Conservation (phyloP, 2,888 invertebrate species). For the Athalia circularis region DNA sequence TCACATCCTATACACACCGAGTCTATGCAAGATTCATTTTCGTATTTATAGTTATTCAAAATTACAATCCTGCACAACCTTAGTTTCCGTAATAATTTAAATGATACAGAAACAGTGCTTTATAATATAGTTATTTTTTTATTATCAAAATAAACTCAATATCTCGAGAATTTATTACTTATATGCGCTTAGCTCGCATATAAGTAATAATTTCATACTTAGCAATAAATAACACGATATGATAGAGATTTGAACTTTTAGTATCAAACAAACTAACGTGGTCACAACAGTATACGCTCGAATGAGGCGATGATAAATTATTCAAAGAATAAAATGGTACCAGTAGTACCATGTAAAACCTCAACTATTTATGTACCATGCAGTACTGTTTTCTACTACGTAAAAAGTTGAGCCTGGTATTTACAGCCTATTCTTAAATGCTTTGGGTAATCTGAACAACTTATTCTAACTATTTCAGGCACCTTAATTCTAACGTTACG, state of each 20-base stretch:
- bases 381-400: background rate
- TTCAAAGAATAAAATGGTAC: background rate
- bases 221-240: constrained; percentile 36
- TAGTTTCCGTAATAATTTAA: background rate
- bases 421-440: constrained; percentile 19
- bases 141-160: constrained; percentile 14
- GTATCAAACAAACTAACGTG: background rate
- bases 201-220: constrained; percentile 18
- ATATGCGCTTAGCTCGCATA: background rate
- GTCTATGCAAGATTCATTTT: too few species aligned
- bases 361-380: background rate
- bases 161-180: constrained; percentile 21
- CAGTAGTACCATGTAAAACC: background rate
- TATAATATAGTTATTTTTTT: background rate
- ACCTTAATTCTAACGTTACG: constrained; percentile 29
- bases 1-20: too few species aligned
- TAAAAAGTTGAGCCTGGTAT: constrained; percentile 13
- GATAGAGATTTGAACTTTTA: constrained; percentile 35
- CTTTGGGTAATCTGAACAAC: constrained; percentile 21
- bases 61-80: constrained; percentile 7
- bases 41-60: background rate
- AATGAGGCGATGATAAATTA: background rate
- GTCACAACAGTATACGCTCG: constrained; percentile 7
- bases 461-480: constrained; percentile 23
- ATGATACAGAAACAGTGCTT: background rate